Evolutionary conservation across 2,888 invertebrate species (phyloP), one percentile per base, ranked within the genome.

Genomic region (Smittia sp.): DNA sequence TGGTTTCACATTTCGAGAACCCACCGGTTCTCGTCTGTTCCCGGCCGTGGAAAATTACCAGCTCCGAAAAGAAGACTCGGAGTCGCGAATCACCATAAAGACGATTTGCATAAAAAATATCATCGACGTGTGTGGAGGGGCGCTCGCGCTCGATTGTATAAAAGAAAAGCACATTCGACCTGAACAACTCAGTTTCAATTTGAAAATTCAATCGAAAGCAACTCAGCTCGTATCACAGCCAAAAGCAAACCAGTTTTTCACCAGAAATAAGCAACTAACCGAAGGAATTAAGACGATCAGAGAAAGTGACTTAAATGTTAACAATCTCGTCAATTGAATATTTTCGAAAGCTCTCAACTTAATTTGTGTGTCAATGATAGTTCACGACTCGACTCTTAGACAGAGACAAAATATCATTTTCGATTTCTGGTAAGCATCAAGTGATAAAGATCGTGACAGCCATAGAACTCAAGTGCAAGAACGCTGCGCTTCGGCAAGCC

Each of bases 351-450:
- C 15, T 27, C 20, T 18, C 63, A 63, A 63, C 7, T 22, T 22
- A 22, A 63, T 63, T 63, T 63, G 63, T 27, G 72, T 72, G 72
- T 72, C 72, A 72, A 72, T 72, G 72, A 72, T 72, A 72, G 25
- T 38, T 58, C 27, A 72, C 72, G 72, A 72, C 32, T 72, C 72
- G 27, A 18, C 72, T 38, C 72, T 72, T 22, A 20, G 72, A 38
- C 27, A 58, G 54, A 58, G 72, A 20, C 72, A 72, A 72, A 72
- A 72, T 38, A 62, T 62, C 62, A 72, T 72, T 72, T 72, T 72
- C 72, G 72, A 72, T 72, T 72, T 72, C 72, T 72, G 72, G 72
- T 72, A 72, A 72, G 72, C 54, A 46, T 46, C 46, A 11, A 46
- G 15, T 13, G 39, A 39, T 39, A 7, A 39, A 39, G 39, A 39